Evolutionary conservation across 2,888 invertebrate species (phyloP).

Genomic region (Odontocerum albicorne): DNA sequence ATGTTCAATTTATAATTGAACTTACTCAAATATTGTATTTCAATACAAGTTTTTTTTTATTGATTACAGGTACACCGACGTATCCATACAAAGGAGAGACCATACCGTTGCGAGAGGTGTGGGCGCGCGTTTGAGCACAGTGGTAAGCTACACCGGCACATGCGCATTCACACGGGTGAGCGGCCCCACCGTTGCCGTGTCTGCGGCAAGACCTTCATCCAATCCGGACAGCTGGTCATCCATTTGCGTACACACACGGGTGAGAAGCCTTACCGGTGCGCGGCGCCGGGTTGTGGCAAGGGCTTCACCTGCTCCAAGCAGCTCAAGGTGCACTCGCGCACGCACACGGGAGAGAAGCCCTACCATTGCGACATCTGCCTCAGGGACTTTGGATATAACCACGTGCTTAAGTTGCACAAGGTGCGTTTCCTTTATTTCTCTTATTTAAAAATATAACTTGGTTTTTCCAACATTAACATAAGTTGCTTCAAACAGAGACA

Average conservation of each 20-base stretch:
- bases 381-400: constrained; percentile 89
- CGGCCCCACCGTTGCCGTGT: constrained; percentile 87
- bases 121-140: constrained; percentile 89
- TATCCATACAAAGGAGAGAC: constrained; percentile 89
- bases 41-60: no score
- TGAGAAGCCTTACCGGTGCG: constrained; percentile 82
- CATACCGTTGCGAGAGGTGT: constrained; percentile 87
- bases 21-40: no score
- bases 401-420: constrained; percentile 85
- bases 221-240: constrained; percentile 87
- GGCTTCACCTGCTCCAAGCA: constrained; percentile 93
- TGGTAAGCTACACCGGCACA: constrained; percentile 86
- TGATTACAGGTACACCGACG: constrained; percentile 87
- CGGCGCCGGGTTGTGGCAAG: constrained; percentile 81
- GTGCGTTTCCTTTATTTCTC: no score
- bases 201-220: constrained; percentile 88
- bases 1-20: no score
- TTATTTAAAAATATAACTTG: no score
- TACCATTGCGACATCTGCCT: constrained; percentile 91
- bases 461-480: no score
- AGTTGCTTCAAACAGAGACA: no score
- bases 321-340: constrained; percentile 87
- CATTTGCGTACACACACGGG: constrained; percentile 90
- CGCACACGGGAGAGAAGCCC: constrained; percentile 89
- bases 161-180: constrained; percentile 89